Conservation (phyloP, 2,797 vertebrate genomes). For the Sebastes elongatus region DNA sequence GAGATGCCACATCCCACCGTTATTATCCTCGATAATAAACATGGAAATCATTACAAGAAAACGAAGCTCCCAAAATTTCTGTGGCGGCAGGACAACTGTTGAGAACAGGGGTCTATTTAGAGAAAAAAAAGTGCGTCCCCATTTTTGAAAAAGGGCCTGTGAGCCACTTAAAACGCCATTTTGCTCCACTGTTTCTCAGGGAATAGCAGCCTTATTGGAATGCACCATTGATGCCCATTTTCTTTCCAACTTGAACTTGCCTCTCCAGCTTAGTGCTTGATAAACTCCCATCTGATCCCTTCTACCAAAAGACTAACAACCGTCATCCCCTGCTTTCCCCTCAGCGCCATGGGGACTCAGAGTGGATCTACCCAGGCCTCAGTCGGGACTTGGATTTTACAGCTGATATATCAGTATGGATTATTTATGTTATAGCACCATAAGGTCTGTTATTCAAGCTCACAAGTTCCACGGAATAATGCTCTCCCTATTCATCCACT, state of each 20-base stretch:
- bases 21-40: not conserved
- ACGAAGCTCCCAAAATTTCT: not conserved
- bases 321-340: constrained; percentile 3
- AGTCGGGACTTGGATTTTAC: not conserved
- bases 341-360: not conserved
- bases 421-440: not conserved
- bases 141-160: constrained; percentile 22
- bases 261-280: constrained; percentile 22
- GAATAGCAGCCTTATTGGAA: constrained; percentile 27
- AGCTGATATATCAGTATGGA: not conserved
- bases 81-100: not conserved
- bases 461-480: not conserved
- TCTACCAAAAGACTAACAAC: not conserved
- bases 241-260: constrained; percentile 28
- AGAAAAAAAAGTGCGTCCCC: not conserved
- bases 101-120: not conserved
- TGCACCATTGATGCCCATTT: constrained; percentile 39
- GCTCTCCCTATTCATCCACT: not conserved
- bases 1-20: not conserved
- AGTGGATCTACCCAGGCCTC: not conserved
- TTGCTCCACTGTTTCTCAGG: constrained; percentile 47
- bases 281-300: constrained; percentile 46
- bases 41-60: constrained; percentile 1
- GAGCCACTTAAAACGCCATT: constrained; percentile 66
- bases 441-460: not conserved